phyloP scores from a whole-genome alignment of 1,140 invertebrate species.

The Nasonia giraulti region DNA sequence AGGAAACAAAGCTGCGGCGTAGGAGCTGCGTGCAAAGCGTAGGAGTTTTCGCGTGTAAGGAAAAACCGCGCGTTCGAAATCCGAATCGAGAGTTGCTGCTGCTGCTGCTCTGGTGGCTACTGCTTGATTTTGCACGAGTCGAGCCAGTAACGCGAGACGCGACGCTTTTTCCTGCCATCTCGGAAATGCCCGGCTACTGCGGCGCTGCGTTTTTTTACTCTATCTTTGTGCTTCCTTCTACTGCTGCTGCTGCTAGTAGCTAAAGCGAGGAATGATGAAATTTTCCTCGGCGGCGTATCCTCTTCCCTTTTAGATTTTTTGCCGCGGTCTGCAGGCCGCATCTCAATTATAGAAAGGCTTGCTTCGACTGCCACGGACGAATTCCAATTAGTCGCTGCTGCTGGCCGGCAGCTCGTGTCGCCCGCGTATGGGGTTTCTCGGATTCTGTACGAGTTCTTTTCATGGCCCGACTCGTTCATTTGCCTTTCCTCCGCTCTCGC shows the following conservation, averaged over 20 bases:
- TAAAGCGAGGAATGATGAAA: constrained; percentile 56
- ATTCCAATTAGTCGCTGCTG: constrained; percentile 74
- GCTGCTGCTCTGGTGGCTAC: not conserved
- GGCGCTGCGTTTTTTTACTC: constrained; percentile 13
- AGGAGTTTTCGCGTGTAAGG: constrained; percentile 32
- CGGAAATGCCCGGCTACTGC: not conserved
- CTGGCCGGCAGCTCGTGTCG: constrained; percentile 70
- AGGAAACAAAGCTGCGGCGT: not conserved
- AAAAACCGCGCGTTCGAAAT: constrained; percentile 48
- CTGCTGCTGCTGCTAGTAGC: not conserved
- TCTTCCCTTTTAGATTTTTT: constrained; percentile 65
- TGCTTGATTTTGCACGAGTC: constrained; percentile 37
- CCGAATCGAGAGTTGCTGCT: constrained; percentile 37
- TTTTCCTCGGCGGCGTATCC: constrained; percentile 60
- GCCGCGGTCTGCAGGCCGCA: constrained; percentile 63
- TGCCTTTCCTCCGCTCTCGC: constrained; percentile 68
- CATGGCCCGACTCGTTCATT: constrained; percentile 73
- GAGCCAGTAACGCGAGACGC: constrained; percentile 44
- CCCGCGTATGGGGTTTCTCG: constrained; percentile 73
- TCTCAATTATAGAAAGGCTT: constrained; percentile 75
- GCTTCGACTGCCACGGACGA: constrained; percentile 74
- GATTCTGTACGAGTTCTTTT: constrained; percentile 75
- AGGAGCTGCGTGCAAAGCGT: not conserved
- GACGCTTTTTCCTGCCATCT: not conserved
- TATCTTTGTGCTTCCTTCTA: constrained; percentile 50